Evolutionary conservation across 1,140 invertebrate species (phyloP).

Genomic region (Atta texana): DNA sequence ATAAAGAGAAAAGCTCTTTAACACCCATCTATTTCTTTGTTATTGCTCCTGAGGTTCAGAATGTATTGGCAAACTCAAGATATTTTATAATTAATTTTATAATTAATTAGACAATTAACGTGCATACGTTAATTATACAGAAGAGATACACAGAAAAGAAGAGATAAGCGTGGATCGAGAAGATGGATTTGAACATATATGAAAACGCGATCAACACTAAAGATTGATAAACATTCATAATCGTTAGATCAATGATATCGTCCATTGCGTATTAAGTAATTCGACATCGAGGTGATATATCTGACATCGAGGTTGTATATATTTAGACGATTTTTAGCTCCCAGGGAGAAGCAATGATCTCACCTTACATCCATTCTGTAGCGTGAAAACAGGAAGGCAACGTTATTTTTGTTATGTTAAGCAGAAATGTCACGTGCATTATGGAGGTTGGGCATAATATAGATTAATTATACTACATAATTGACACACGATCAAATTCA

Average conservation of each 20-base stretch:
- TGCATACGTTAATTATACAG: constrained; percentile 1
- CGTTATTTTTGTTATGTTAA: constrained; percentile 66
- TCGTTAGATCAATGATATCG: background rate
- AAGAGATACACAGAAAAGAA: constrained; percentile 8
- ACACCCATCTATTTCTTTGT: no score
- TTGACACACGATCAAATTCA: constrained; percentile 61
- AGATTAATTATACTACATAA: constrained; percentile 34
- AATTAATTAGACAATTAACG: background rate
- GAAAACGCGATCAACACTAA: background rate
- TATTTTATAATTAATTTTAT: constrained; percentile 29
- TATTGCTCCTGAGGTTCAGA: background rate
- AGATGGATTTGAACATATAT: background rate
- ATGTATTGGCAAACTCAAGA: background rate
- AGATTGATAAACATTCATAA: background rate
- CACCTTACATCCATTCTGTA: constrained; percentile 85
- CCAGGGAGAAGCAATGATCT: constrained; percentile 68
- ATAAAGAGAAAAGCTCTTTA: constrained; percentile 64
- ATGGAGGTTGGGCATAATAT: constrained; percentile 47
- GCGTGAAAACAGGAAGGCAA: constrained; percentile 75
- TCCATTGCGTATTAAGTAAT: background rate
- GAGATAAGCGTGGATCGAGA: constrained; percentile 28
- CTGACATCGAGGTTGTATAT: no score
- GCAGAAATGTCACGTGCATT: constrained; percentile 67
- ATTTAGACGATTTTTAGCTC: constrained; percentile 13
- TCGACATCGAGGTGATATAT: background rate